Evolutionary conservation across 2,113 vertebrate species (phyloP), one percentile per base, ranked within the genome.

Genomic region (Rhea pennata): DNA sequence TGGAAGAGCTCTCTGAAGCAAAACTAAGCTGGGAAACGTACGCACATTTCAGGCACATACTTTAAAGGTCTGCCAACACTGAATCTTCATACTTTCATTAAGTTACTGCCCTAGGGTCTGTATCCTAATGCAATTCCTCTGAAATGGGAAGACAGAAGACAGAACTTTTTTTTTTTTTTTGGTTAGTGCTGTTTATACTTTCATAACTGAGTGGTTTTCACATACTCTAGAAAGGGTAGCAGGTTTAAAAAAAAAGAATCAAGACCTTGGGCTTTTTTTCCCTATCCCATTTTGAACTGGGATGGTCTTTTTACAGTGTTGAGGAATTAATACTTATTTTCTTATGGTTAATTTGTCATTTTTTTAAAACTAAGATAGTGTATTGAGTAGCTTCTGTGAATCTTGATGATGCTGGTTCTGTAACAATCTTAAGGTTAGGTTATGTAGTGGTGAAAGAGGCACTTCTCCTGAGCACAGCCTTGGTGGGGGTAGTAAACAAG

Each of bases 81-180:
- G 82, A 85, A 58, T 19, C 44, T 90, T 89, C 1, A 13, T 91
- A 92, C 88, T 95, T 91, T 96, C 78, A 73, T 94, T 79, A 94
- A 85, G 42, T 53, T 94, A 36, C 22, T 96, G 89, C 84, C 70
- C 88, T 91, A 92, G 77, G 84, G 89, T 92, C 84, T 93, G 61
- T 91, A 72, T 29, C 31, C 51, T 78, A 84, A 9, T 42, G 51
- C 33, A 72, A 20, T 66, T 95, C 62, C 62, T 92, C 48, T 93
- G 77, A 83, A 93, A 87, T 40, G 54, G 59, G 85, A 93, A 72
- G 42, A 33, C 4, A 46, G 62, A 21, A 31, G 36, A 36, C 36
- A 36, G 36, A 36, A 36, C 36, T 36, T 36, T 36, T 36, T 67
- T 46, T 48, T 44, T 94, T 23, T 46, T 44, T 44, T 44, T 44